Percentiles rank a stretch among this genome's conserved stretches.
phyloP scores from a whole-genome alignment of 2,888 invertebrate genomes.

The Pandemis corylana region DNA sequence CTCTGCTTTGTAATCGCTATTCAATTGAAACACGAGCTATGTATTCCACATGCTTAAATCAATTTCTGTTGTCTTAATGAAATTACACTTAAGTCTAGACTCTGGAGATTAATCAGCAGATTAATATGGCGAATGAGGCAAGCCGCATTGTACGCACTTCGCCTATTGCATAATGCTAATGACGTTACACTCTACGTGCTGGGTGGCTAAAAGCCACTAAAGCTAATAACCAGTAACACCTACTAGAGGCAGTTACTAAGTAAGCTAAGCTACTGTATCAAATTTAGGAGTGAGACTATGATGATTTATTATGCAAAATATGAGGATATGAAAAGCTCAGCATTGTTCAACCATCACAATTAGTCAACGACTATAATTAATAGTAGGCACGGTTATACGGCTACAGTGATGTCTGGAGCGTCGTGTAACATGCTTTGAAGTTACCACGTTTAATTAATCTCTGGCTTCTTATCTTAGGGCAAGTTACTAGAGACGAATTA shows the following conservation, averaged over 20 bases:
- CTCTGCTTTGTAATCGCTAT: no score
- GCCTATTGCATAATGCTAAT: not conserved
- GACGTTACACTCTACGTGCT: no score
- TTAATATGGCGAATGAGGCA: no score
- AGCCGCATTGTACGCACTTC: not conserved
- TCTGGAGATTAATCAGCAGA: no score
- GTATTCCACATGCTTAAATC: no score
- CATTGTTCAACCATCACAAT: constrained; percentile 2
- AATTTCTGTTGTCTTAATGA: no score
- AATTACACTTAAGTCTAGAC: no score
- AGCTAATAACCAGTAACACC: not conserved
- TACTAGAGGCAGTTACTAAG: not conserved
- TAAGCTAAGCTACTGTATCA: not conserved
- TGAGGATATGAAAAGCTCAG: not conserved
- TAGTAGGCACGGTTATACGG: constrained; percentile 7
- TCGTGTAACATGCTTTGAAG: constrained; percentile 11
- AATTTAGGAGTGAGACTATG: not conserved
- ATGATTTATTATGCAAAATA: not conserved
- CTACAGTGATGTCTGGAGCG: not conserved
- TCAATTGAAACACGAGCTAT: no score
- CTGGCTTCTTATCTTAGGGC: constrained; percentile 46
- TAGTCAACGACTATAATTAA: not conserved
- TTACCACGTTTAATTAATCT: constrained; percentile 47
- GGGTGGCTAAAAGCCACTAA: no score
- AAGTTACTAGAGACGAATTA: constrained; percentile 39